These are phyloP conservation scores for Girardinichthys multiradiatus DNA, from an alignment of 2,113 vertebrate species.

Conservation along the genomic window DNA sequence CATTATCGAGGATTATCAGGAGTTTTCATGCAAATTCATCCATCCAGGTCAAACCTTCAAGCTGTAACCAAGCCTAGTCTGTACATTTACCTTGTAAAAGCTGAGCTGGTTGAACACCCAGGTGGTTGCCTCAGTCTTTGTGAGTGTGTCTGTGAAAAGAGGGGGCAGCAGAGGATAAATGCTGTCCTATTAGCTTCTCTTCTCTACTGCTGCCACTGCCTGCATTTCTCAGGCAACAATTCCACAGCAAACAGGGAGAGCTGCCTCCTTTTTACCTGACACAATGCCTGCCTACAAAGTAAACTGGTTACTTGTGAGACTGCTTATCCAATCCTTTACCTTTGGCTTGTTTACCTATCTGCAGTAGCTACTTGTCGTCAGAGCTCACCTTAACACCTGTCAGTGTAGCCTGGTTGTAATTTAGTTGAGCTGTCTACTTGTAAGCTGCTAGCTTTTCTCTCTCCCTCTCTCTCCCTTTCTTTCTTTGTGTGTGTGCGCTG, in stretches of 20 bases:
- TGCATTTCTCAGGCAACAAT: constrained; percentile 64
- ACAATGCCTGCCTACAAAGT: constrained; percentile 25
- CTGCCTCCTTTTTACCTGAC: constrained; percentile 53
- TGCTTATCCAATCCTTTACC: constrained; percentile 17
- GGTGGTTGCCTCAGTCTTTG: constrained; percentile 28
- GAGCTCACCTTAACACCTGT: constrained; percentile 40
- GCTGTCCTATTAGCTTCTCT: constrained; percentile 67
- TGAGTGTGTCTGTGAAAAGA: constrained; percentile 37
- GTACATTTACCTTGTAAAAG: constrained; percentile 58
- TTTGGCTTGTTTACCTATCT: constrained; percentile 25
- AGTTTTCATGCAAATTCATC: constrained; percentile 2
- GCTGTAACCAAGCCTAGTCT: constrained; percentile 22
- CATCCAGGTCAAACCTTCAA: neutral
- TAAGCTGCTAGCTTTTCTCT: constrained; percentile 16
- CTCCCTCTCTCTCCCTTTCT: neutral
- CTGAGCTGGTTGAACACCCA: constrained; percentile 29
- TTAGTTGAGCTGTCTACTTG: constrained; percentile 21
- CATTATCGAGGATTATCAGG: neutral
- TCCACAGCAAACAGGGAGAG: constrained; percentile 69
- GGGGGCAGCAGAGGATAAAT: constrained; percentile 46
- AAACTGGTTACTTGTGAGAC: constrained; percentile 26
- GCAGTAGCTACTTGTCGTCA: constrained; percentile 11
- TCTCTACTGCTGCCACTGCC: constrained; percentile 73
- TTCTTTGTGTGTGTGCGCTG: constrained; percentile 31
- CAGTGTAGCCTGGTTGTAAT: constrained; percentile 21